Percentiles rank a stretch among this genome's conserved stretches.
phyloP scores from a whole-genome alignment of 1,140 invertebrate genomes.

The Macrobrachium nipponense region DNA sequence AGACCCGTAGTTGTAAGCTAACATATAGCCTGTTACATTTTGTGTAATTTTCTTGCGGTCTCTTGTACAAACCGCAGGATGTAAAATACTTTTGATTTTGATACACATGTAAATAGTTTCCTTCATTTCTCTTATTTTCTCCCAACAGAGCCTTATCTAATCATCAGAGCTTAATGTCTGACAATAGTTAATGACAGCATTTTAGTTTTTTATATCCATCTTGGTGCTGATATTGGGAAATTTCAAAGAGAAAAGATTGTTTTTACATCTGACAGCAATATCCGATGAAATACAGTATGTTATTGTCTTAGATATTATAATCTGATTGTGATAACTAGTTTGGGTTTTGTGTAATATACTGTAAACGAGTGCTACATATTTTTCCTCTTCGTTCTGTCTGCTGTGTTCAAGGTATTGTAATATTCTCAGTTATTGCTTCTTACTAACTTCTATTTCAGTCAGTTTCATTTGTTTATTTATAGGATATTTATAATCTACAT shows the following conservation, averaged over 20 bases:
- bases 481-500: slow-evolving; percentile 52
- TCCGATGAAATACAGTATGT: no score
- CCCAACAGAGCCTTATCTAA: background rate
- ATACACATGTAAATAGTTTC: slow-evolving; percentile 34
- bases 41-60: background rate
- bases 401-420: slow-evolving; percentile 28
- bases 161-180: background rate
- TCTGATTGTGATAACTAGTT: no score
- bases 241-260: no score
- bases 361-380: slow-evolving; percentile 2
- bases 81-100: slow-evolving; percentile 31
- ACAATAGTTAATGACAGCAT: background rate
- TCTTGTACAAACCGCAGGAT: slow-evolving; percentile 8
- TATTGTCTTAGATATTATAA: no score
- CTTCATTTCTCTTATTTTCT: background rate
- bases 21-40: slow-evolving; percentile 3
- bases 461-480: slow-evolving; percentile 47
- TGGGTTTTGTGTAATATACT: slow-evolving; percentile 20
- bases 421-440: slow-evolving; percentile 37
- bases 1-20: slow-evolving; percentile 42
- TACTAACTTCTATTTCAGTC: slow-evolving; percentile 57
- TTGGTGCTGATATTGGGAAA: no score
- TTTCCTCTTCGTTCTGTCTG: background rate
- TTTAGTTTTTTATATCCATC: no score
- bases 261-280: no score